phyloP scores from a whole-genome alignment of 2,888 invertebrate genomes.

The Drosophila cracens region DNA sequence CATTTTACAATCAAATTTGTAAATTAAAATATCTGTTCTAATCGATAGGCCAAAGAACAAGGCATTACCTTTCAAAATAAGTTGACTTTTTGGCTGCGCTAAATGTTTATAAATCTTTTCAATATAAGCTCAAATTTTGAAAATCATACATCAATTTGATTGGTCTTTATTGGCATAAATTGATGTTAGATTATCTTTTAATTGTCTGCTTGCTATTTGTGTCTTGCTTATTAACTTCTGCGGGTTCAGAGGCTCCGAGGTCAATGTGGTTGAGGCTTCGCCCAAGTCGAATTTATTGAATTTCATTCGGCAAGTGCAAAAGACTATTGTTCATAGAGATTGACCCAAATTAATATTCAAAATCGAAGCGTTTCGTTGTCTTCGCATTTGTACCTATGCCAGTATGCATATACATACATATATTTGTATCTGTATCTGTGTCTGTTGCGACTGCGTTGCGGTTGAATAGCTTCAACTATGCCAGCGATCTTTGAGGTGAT shows the following conservation, averaged over 20 bases:
- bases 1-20: neutral
- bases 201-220: conserved; percentile 19
- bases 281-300: conserved; percentile 51
- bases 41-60: neutral
- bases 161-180: conserved; percentile 25
- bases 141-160: conserved; percentile 20
- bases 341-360: conserved; percentile 68
- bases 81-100: too few species aligned
- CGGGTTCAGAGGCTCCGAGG: conserved; percentile 48
- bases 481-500: conserved; percentile 71
- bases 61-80: neutral
- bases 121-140: conserved; percentile 3
- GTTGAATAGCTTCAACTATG: conserved; percentile 73
- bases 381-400: conserved; percentile 20
- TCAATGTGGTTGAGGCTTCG: conserved; percentile 54
- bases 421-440: conserved; percentile 31
- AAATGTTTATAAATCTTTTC: neutral
- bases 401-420: conserved; percentile 11
- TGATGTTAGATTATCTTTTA: conserved; percentile 46
- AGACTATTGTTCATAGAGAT: conserved; percentile 58
- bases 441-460: conserved; percentile 73
- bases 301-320: conserved; percentile 60
- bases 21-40: neutral
- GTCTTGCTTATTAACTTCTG: conserved; percentile 32
- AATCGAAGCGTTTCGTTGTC: conserved; percentile 41